A percentile compares a stretch with the other conserved stretches of the same genome.
phyloP scores from a whole-genome alignment of 1,140 invertebrate species.

The Berghia stephanieae region DNA sequence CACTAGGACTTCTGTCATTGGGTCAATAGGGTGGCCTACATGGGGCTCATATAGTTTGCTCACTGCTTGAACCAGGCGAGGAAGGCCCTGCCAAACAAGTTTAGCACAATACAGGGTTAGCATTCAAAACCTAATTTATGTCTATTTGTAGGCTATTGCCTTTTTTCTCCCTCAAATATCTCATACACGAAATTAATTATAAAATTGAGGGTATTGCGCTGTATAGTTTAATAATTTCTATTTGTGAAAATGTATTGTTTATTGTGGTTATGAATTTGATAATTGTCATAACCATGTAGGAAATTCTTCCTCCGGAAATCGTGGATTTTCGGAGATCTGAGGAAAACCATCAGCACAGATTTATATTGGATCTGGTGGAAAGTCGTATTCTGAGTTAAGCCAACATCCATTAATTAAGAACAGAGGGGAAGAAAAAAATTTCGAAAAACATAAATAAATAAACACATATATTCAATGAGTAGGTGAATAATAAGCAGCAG shows the following conservation, averaged over 20 bases:
- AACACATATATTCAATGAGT: too few species aligned
- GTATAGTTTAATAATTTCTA: not conserved
- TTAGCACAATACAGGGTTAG: not conserved
- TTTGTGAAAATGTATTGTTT: not conserved
- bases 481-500: too few species aligned
- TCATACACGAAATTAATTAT: not conserved
- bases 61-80: slow-evolving; percentile 84
- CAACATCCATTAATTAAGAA: too few species aligned
- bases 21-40: slow-evolving; percentile 79
- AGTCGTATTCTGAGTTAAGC: too few species aligned
- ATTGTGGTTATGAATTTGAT: not conserved
- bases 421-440: too few species aligned
- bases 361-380: too few species aligned
- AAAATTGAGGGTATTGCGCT: not conserved
- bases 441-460: too few species aligned
- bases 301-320: too few species aligned
- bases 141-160: not conserved
- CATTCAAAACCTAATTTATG: not conserved
- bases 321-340: too few species aligned
- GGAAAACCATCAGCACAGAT: too few species aligned
- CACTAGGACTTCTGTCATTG: slow-evolving; percentile 85
- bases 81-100: slow-evolving; percentile 89
- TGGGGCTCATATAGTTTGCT: slow-evolving; percentile 86
- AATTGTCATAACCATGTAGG: too few species aligned
- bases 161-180: not conserved